Evolutionary conservation across 2,797 vertebrate species (phyloP).

Genomic region (Etheostoma perlongum): DNA sequence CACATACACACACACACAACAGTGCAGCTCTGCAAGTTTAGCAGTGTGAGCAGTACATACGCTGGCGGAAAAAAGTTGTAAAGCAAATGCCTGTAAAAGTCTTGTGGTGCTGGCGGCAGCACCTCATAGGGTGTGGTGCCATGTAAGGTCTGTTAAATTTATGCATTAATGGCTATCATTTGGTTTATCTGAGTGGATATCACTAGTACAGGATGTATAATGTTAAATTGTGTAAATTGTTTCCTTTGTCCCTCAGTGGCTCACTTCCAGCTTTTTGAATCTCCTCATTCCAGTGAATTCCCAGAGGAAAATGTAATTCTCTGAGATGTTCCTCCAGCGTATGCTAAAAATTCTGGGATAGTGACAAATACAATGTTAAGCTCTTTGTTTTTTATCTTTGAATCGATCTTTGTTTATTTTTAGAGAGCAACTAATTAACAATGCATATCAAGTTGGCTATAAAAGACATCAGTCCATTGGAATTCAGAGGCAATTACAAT

Average conservation of each 20-base stretch:
- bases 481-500: slow-evolving; percentile 18
- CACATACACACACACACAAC: slow-evolving; percentile 1
- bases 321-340: slow-evolving; percentile 25
- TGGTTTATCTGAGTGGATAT: slow-evolving; percentile 7
- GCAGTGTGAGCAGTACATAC: slow-evolving; percentile 53
- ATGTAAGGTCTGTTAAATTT: slow-evolving; percentile 36
- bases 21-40: slow-evolving; percentile 37
- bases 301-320: slow-evolving; percentile 38
- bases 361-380: background rate
- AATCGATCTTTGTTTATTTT: slow-evolving; percentile 1
- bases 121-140: slow-evolving; percentile 58
- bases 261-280: slow-evolving; percentile 35
- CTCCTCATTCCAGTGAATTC: slow-evolving; percentile 59
- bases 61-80: slow-evolving; percentile 72
- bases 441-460: background rate
- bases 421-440: slow-evolving; percentile 1
- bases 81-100: slow-evolving; percentile 69
- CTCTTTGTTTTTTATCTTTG: slow-evolving; percentile 8
- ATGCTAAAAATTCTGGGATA: slow-evolving; percentile 6
- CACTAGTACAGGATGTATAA: background rate
- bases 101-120: slow-evolving; percentile 43
- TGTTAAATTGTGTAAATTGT: slow-evolving; percentile 4
- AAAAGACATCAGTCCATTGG: slow-evolving; percentile 4
- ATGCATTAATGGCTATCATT: slow-evolving; percentile 29
- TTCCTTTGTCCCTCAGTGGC: slow-evolving; percentile 29